Percentiles rank a stretch among this genome's conserved stretches.
These are phyloP conservation scores for Caradrina kadenii DNA, from an alignment of 2,888 invertebrate genomes.

Conservation along the genomic window DNA sequence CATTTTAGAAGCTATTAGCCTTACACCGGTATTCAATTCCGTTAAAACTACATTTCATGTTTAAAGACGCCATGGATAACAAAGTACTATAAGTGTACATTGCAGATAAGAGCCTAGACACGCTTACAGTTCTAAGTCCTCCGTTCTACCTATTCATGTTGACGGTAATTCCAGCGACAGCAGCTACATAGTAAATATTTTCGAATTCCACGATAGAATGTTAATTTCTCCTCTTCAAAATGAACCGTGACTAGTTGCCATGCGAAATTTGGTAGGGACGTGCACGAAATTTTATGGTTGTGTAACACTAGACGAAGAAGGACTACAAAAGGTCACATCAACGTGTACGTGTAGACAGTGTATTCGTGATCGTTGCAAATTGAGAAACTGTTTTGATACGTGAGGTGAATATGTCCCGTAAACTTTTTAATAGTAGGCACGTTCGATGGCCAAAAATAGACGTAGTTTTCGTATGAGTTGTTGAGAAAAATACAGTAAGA, in stretches of 20 bases:
- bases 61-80: conserved; percentile 28
- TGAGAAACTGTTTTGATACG: conserved; percentile 66
- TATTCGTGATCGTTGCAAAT: conserved; percentile 65
- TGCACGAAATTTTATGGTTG: conserved; percentile 69
- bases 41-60: conserved; percentile 13
- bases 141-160: conserved; percentile 66
- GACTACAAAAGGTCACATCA: conserved; percentile 72
- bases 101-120: conserved; percentile 43
- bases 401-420: conserved; percentile 51
- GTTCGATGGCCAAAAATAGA: conserved; percentile 11
- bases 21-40: no score
- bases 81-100: conserved; percentile 26
- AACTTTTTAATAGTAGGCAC: conserved; percentile 34
- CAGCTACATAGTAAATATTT: conserved; percentile 67
- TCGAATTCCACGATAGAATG: conserved; percentile 72
- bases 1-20: neutral
- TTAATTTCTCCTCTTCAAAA: conserved; percentile 66
- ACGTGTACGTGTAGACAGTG: conserved; percentile 57
- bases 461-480: neutral
- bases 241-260: conserved; percentile 58
- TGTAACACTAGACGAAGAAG: conserved; percentile 66
- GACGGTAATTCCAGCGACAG: conserved; percentile 66
- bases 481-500: neutral
- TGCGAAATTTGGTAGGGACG: conserved; percentile 67
- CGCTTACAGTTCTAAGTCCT: conserved; percentile 49